phyloP scores from a whole-genome alignment of 2,888 invertebrate species.

The Malthinus seriepunctatus region DNA sequence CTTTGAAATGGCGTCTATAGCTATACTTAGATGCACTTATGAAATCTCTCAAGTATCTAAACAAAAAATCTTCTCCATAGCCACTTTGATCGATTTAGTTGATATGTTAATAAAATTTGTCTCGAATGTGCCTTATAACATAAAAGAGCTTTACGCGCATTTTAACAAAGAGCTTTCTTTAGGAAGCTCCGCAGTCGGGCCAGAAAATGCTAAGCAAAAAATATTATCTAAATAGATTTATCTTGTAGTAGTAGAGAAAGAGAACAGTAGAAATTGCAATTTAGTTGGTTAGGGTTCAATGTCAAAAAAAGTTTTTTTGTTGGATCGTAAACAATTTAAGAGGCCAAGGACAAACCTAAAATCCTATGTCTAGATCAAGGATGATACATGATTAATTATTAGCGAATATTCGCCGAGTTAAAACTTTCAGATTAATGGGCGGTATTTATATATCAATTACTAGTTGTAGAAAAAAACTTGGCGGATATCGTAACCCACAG shows the following conservation, averaged over 20 bases:
- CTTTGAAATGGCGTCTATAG: too few species aligned
- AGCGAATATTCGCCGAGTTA: conserved; percentile 10
- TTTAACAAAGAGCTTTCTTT: neutral
- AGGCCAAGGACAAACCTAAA: conserved; percentile 20
- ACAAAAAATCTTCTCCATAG: too few species aligned
- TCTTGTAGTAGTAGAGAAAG: conserved; percentile 14
- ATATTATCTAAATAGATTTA: conserved; percentile 22
- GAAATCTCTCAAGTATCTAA: too few species aligned
- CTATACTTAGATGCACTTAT: too few species aligned
- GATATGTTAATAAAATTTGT: too few species aligned
- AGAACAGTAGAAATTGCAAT: conserved; percentile 15
- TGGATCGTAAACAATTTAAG: conserved; percentile 21
- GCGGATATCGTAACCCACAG: conserved; percentile 10
- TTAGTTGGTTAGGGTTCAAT: conserved; percentile 20
- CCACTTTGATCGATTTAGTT: too few species aligned
- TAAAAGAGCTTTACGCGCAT: neutral
- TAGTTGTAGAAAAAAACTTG: conserved; percentile 8
- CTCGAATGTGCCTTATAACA: too few species aligned
- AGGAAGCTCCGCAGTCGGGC: neutral
- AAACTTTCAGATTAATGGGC: conserved; percentile 22
- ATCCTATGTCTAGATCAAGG: conserved; percentile 24
- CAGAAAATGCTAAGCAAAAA: conserved; percentile 12
- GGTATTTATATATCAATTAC: conserved; percentile 25
- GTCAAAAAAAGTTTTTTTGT: conserved; percentile 23
- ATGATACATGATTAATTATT: conserved; percentile 22